Evolutionary conservation across 2,888 invertebrate species (phyloP).

Genomic region (Aphelenchoides bicaudatus): DNA sequence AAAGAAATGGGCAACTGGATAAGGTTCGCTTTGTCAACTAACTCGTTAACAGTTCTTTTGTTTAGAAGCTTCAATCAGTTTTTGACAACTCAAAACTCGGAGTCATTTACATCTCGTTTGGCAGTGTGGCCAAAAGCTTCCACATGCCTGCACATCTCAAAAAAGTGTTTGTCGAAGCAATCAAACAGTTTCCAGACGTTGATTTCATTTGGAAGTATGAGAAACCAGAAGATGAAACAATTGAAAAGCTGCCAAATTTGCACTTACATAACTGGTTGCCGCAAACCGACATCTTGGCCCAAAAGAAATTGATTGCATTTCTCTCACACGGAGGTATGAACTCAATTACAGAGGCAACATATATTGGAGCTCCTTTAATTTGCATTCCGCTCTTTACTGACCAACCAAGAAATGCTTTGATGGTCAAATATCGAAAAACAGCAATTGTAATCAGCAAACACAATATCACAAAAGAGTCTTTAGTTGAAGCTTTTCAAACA

Average conservation of each 20-base stretch:
- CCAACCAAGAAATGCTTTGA: constrained; percentile 2
- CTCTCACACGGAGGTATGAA: background rate
- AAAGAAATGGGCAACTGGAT: background rate
- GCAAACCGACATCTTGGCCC: constrained; percentile 24
- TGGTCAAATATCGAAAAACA: background rate
- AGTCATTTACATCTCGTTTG: constrained; percentile 40
- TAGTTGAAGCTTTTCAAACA: background rate
- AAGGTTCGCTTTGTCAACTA: background rate
- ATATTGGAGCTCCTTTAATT: constrained; percentile 10
- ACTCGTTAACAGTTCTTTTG: background rate
- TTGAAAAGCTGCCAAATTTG: constrained; percentile 16
- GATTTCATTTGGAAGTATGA: constrained; percentile 29
- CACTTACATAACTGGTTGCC: constrained; percentile 30
- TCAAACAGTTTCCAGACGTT: constrained; percentile 27
- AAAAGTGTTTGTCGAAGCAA: constrained; percentile 18
- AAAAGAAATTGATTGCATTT: constrained; percentile 11
- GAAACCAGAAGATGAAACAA: constrained; percentile 23
- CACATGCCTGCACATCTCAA: constrained; percentile 14
- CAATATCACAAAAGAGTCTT: background rate
- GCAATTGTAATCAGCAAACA: constrained; percentile 1
- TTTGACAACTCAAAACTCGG: constrained; percentile 12
- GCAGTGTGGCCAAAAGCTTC: constrained; percentile 21
- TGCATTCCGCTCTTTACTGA: background rate
- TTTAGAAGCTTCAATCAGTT: constrained; percentile 4
- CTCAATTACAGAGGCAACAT: constrained; percentile 15